Evolutionary conservation across 1,140 invertebrate genomes (phyloP).

Genomic region (Drosophila ficusphila): DNA sequence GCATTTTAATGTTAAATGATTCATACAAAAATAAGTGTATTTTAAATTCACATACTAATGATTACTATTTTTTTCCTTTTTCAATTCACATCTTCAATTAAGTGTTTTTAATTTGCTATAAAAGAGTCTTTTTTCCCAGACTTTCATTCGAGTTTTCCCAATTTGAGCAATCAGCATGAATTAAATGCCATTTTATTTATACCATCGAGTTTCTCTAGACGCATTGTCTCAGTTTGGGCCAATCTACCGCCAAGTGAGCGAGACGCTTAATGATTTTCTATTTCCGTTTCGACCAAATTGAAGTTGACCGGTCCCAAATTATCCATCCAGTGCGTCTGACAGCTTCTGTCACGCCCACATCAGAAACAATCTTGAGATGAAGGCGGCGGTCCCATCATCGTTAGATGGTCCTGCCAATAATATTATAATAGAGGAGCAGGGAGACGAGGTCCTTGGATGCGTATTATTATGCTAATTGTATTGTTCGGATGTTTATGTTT

Average conservation of each 20-base stretch:
- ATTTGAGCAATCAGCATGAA: constrained; percentile 5
- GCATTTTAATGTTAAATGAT: too few species aligned
- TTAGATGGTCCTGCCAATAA: constrained; percentile 39
- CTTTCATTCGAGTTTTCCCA: not conserved
- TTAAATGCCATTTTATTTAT: constrained; percentile 19
- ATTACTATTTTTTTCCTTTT: too few species aligned
- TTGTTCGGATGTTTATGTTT: constrained; percentile 42
- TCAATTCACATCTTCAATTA: too few species aligned
- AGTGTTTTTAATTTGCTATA: too few species aligned
- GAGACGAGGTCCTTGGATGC: constrained; percentile 7
- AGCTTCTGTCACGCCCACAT: constrained; percentile 46
- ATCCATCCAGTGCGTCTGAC: constrained; percentile 26
- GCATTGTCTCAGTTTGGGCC: not conserved
- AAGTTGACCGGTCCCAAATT: constrained; percentile 3
- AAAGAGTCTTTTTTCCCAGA: not conserved
- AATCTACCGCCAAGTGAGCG: constrained; percentile 6
- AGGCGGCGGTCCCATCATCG: constrained; percentile 46
- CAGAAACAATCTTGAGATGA: constrained; percentile 1
- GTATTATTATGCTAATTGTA: constrained; percentile 73
- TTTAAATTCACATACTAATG: too few species aligned
- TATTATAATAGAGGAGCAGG: constrained; percentile 21
- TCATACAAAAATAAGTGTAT: too few species aligned
- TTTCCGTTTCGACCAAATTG: constrained; percentile 7
- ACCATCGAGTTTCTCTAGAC: too few species aligned
- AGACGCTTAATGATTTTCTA: constrained; percentile 15